A percentile compares a stretch with the other conserved stretches of the same genome.
phyloP scores from a whole-genome alignment of 2,797 vertebrate species.

The Neosalanx taihuensis region DNA sequence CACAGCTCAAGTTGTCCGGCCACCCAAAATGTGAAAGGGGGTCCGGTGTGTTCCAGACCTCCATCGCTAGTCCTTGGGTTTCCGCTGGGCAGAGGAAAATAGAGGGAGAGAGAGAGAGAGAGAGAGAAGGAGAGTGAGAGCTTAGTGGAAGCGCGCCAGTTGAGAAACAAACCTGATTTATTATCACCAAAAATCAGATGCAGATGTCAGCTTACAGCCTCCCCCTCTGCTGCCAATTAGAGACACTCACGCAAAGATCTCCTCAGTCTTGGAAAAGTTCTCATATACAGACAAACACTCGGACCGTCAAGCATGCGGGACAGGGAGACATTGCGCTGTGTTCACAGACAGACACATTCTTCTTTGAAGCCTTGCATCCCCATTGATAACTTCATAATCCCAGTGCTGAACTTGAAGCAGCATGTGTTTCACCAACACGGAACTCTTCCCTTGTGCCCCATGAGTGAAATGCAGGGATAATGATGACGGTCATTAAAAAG shows the following conservation, averaged over 20 bases:
- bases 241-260: slow-evolving; percentile 73
- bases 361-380: slow-evolving; percentile 8
- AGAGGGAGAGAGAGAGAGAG: slow-evolving; percentile 38
- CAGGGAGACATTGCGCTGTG: neutral
- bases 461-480: slow-evolving; percentile 33
- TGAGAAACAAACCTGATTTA: slow-evolving; percentile 83
- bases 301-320: slow-evolving; percentile 1
- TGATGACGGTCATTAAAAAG: slow-evolving; percentile 47
- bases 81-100: slow-evolving; percentile 64
- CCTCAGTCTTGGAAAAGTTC: slow-evolving; percentile 33
- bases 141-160: slow-evolving; percentile 73
- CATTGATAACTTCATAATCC: slow-evolving; percentile 27
- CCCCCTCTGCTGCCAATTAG: slow-evolving; percentile 83
- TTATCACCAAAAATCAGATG: slow-evolving; percentile 82
- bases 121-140: slow-evolving; percentile 57
- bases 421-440: slow-evolving; percentile 32
- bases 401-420: slow-evolving; percentile 14
- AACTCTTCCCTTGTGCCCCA: slow-evolving; percentile 30
- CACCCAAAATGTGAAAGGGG: slow-evolving; percentile 62
- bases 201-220: slow-evolving; percentile 80
- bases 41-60: slow-evolving; percentile 57
- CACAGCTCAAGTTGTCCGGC: slow-evolving; percentile 68
- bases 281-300: neutral
- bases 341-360: neutral
- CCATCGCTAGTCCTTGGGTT: slow-evolving; percentile 59